Evolutionary conservation across 1,140 invertebrate species (phyloP), one percentile per base, ranked within the genome.

Genomic region (Batillaria attramentaria): DNA sequence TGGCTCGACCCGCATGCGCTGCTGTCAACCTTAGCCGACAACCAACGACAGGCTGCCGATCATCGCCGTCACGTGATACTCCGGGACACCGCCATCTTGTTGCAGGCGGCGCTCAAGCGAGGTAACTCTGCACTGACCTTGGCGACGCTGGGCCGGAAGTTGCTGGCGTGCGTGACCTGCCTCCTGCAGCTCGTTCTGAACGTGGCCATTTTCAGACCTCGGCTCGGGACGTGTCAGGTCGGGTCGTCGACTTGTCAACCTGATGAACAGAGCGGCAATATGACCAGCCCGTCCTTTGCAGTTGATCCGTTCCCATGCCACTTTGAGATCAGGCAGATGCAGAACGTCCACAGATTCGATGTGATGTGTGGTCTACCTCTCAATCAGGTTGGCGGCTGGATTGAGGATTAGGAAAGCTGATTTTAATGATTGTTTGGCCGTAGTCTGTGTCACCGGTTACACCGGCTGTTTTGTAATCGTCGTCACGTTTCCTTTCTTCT

Each of bases 41-140:
- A 39, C 54, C 73, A 75, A 31, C 54, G 73, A 8, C 39, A 62
- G 37, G 28, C 50, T 18, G 54, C 54, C 3, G 73, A 50, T 1
- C n/a, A n/a, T n/a, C 4, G 37, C 2, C 73, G 73, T 31, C 73
- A 75, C 54, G 54, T 60, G 73, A 13, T 75, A 57, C 39, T 62
- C 20, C 31, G 54, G 18, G 73, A 75, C 54, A 62, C 33, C 50
- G 73, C 73, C 54, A 18, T 42, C 54, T 6, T 75, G 50, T 5
- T 75, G 37, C 50, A 41, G 35, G 57, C 73, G 37, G 73, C 46
- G 50, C 73, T 75, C 2, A 75, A 57, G 54, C 46, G 73, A 62
- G 73, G 73, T 37, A 75, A 75, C 73, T 75, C 31, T 16, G 57
- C 16, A 57, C 73, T 75, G 73, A 60, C 54, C 4, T 37, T 54